phyloP scores from a whole-genome alignment of 2,888 invertebrate species.

The Pachycephus smyrnensis region DNA sequence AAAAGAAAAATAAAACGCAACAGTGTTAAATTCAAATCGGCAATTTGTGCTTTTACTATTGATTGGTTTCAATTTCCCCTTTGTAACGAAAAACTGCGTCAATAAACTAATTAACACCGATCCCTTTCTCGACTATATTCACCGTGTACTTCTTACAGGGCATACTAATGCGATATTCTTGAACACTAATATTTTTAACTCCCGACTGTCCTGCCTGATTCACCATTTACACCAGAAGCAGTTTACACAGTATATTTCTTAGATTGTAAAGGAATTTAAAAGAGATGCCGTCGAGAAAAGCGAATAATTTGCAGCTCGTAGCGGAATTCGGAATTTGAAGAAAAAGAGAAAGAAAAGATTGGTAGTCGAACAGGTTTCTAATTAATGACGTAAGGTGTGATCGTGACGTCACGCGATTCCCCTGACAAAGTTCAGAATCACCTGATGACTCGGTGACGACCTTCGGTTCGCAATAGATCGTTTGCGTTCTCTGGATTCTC shows the following conservation, averaged over 20 bases:
- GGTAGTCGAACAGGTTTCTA: conserved; percentile 5
- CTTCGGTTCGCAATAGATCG: conserved; percentile 26
- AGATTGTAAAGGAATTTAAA: neutral
- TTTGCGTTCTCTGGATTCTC: neutral
- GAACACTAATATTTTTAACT: neutral
- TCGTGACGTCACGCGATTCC: conserved; percentile 35
- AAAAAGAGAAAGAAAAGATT: neutral
- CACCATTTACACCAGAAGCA: neutral
- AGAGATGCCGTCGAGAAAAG: neutral
- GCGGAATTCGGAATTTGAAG: too few relatives aligned
- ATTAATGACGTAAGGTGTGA: conserved; percentile 15
- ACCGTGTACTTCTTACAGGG: neutral
- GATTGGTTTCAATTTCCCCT: too few relatives aligned
- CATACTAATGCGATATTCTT: neutral
- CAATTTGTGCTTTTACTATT: too few relatives aligned
- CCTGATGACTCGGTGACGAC: conserved; percentile 37
- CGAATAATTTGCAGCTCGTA: neutral
- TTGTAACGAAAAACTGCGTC: too few relatives aligned
- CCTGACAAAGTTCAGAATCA: conserved; percentile 43
- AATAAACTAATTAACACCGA: neutral
- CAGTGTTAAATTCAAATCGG: too few relatives aligned
- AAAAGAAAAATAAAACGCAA: too few relatives aligned
- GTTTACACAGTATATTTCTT: too few relatives aligned
- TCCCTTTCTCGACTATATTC: neutral
- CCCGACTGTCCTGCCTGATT: too few relatives aligned